Evolutionary conservation across 2,113 vertebrate species (phyloP).

Genomic region (Pagrus major): DNA sequence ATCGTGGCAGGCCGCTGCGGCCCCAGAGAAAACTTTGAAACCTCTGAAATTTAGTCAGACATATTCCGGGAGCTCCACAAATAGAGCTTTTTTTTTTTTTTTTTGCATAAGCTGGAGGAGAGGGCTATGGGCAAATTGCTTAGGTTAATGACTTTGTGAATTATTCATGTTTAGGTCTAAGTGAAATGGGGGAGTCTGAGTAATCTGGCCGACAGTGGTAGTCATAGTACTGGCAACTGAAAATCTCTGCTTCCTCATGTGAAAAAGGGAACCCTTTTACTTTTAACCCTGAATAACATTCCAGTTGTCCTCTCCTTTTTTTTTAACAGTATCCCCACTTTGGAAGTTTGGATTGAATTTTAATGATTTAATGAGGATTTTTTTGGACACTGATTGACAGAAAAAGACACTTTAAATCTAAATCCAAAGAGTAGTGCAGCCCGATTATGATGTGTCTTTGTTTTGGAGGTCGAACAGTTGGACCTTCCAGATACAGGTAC

Average conservation of each 20-base stretch:
- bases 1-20: constrained; percentile 40
- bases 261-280: neutral
- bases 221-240: constrained; percentile 12
- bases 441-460: no score
- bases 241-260: constrained; percentile 26
- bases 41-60: constrained; percentile 61
- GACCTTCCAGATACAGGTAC: no score
- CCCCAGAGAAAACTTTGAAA: constrained; percentile 60
- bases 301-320: no score
- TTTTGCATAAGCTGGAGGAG: constrained; percentile 58
- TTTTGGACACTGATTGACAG: no score
- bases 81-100: constrained; percentile 45
- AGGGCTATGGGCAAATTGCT: constrained; percentile 73
- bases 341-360: no score
- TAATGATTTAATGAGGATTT: no score
- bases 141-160: constrained; percentile 79
- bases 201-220: constrained; percentile 54
- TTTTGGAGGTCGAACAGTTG: no score
- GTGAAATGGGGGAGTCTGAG: constrained; percentile 57
- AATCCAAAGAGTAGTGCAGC: no score
- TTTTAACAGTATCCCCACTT: no score
- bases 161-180: constrained; percentile 77
- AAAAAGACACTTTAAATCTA: no score
- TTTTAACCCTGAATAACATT: neutral
- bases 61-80: constrained; percentile 61